Percentiles rank a stretch among this genome's conserved stretches.
Evolutionary conservation across 2,113 vertebrate genomes (phyloP).

Genomic region (Clinocottus analis): DNA sequence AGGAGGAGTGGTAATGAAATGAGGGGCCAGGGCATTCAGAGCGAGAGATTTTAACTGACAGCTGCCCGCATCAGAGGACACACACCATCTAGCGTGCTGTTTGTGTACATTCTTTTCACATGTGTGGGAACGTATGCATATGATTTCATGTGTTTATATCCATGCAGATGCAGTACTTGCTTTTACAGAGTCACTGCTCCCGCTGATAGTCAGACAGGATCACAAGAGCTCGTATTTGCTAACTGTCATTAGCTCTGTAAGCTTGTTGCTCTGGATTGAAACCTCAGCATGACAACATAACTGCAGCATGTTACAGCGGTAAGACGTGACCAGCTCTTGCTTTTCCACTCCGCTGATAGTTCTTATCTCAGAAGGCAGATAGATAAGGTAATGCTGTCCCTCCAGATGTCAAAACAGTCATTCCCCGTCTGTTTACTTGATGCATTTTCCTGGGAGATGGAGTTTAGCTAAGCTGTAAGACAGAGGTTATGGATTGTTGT

Average conservation of each 20-base stretch:
- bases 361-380: constrained; percentile 69
- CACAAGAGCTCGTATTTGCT: constrained; percentile 38
- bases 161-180: background rate
- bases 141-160: constrained; percentile 9
- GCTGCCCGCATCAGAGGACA: background rate
- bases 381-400: constrained; percentile 45
- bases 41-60: constrained; percentile 36
- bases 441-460: constrained; percentile 41
- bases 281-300: constrained; percentile 58
- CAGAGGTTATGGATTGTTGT: constrained; percentile 28
- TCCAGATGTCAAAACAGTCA: constrained; percentile 63
- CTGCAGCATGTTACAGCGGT: constrained; percentile 43
- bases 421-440: constrained; percentile 47
- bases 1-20: constrained; percentile 65
- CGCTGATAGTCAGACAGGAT: constrained; percentile 38
- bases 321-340: constrained; percentile 61
- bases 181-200: constrained; percentile 12
- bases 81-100: background rate
- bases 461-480: constrained; percentile 37
- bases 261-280: constrained; percentile 35
- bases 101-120: constrained; percentile 22
- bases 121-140: background rate
- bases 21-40: constrained; percentile 39
- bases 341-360: constrained; percentile 68
- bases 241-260: constrained; percentile 51